A percentile compares a stretch with the other conserved stretches of the same genome.
phyloP scores from a whole-genome alignment of 2,113 vertebrate genomes.

The Micromys minutus region DNA sequence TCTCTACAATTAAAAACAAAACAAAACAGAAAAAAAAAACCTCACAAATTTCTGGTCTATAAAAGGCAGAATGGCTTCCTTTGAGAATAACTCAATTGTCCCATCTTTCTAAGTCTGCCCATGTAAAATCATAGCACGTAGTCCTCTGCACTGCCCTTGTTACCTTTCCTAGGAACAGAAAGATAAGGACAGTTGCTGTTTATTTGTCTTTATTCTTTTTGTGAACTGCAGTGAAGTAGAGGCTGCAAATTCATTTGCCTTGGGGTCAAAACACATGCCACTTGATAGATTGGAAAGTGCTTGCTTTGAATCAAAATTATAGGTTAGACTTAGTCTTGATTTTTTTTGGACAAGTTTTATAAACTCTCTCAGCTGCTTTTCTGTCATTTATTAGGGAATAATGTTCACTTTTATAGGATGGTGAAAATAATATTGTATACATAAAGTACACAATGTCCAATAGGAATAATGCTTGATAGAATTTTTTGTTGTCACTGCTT shows the following conservation, averaged over 20 bases:
- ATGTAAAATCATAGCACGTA: not conserved
- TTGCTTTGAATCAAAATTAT: slow-evolving; percentile 24
- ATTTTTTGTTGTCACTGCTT: slow-evolving; percentile 14
- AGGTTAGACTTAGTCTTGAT: not conserved
- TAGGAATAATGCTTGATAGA: not conserved
- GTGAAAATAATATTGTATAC: not conserved
- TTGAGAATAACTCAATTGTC: slow-evolving; percentile 19
- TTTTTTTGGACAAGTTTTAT: slow-evolving; percentile 20
- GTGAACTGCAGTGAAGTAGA: slow-evolving; percentile 8
- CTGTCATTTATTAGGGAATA: not conserved
- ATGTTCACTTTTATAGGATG: not conserved
- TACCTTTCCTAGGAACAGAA: not conserved
- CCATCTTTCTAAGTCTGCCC: not conserved
- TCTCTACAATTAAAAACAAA: not conserved
- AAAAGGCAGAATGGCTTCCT: not conserved
- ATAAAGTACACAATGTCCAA: not conserved
- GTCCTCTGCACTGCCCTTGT: not conserved
- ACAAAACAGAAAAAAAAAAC: not conserved
- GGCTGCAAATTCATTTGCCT: slow-evolving; percentile 7
- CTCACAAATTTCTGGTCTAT: not conserved
- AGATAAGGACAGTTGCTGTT: not conserved
- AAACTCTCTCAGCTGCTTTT: not conserved
- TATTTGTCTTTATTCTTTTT: slow-evolving; percentile 43
- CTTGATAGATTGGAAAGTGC: not conserved
- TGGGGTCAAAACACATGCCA: not conserved